Evolutionary conservation across 2,797 vertebrate genomes (phyloP).

Genomic region (Cynodonichthys magdalenae): DNA sequence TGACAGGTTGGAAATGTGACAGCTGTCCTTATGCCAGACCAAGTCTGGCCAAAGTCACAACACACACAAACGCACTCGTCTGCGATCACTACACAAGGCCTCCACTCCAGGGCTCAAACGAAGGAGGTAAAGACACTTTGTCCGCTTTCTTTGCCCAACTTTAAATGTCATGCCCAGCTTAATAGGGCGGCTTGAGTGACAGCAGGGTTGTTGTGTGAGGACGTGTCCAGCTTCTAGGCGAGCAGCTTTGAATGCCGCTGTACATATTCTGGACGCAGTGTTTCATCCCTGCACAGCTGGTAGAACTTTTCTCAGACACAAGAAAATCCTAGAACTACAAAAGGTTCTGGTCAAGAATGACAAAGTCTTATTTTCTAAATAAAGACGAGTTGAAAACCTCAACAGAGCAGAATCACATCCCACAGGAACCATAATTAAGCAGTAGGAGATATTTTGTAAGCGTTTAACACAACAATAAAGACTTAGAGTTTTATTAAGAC

Average conservation of each 20-base stretch:
- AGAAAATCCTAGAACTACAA: slow-evolving; percentile 16
- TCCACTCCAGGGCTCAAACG: slow-evolving; percentile 68
- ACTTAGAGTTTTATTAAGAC: background rate
- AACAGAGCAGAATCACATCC: background rate
- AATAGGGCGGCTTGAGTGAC: slow-evolving; percentile 74
- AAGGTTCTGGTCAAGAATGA: slow-evolving; percentile 7
- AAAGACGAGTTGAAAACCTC: background rate
- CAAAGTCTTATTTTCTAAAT: background rate
- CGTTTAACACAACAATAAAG: background rate
- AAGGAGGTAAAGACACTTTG: slow-evolving; percentile 76
- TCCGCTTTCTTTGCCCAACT: slow-evolving; percentile 75
- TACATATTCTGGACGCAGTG: slow-evolving; percentile 50
- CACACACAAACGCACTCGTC: slow-evolving; percentile 68
- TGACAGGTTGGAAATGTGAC: slow-evolving; percentile 83
- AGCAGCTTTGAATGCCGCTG: slow-evolving; percentile 54
- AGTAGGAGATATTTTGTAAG: background rate
- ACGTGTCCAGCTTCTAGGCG: slow-evolving; percentile 74
- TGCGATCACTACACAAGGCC: slow-evolving; percentile 53
- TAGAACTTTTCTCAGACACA: slow-evolving; percentile 1
- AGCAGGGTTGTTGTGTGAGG: slow-evolving; percentile 69
- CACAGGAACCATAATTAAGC: background rate
- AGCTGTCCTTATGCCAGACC: slow-evolving; percentile 81
- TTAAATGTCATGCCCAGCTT: slow-evolving; percentile 79
- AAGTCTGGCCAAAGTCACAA: slow-evolving; percentile 79
- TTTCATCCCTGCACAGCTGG: slow-evolving; percentile 7